Evolutionary conservation across 1,140 invertebrate genomes (phyloP), one percentile per base, ranked within the genome.

Genomic region (Pristionchus pacificus): DNA sequence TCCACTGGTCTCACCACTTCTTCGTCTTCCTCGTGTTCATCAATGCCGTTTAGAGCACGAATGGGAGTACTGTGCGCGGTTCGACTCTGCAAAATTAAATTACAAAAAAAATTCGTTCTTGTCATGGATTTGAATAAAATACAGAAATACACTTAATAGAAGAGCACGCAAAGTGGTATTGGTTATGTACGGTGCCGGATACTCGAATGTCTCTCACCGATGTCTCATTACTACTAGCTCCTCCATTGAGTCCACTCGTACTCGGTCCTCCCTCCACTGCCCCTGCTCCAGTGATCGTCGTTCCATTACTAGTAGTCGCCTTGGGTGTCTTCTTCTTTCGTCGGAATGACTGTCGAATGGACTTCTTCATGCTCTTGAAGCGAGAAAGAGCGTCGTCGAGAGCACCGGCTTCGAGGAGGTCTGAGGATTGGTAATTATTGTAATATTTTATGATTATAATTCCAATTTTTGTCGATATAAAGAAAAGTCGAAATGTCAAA

Each of bases 361-460:
- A 66, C 38, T 66, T 66, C 33, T 66, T 66, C 65, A 66, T 66
- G 19, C 31, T 49, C 28, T 66, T 66, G 38, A 38, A 66, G 2
- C 32, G 33, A 3, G 65, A 57, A n/a, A 31, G 31, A 31, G 49
- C 49, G 49, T 66, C 49, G 24, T 66, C 65, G 3, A 31, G 19
- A 19, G 38, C 65, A 66, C 32, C 65, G 14, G 65, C 65, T 49
- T n/a, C 24, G 13, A 66, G 33, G 2, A 66, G 27, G 27, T 66
- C 65, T n/a, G n/a, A n/a, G n/a, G n/a, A n/a, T n/a, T n/a, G n/a
- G n/a, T n/a, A n/a, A n/a, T n/a, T n/a, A n/a, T n/a, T n/a, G n/a
- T n/a, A n/a, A n/a, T n/a, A n/a, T n/a, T n/a, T n/a, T n/a, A n/a
- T n/a, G n/a, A n/a, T n/a, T n/a, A n/a, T n/a, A n/a, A n/a, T n/a